Evolutionary conservation across 2,888 invertebrate species (phyloP).

Genomic region (Carterocephalus palaemon): DNA sequence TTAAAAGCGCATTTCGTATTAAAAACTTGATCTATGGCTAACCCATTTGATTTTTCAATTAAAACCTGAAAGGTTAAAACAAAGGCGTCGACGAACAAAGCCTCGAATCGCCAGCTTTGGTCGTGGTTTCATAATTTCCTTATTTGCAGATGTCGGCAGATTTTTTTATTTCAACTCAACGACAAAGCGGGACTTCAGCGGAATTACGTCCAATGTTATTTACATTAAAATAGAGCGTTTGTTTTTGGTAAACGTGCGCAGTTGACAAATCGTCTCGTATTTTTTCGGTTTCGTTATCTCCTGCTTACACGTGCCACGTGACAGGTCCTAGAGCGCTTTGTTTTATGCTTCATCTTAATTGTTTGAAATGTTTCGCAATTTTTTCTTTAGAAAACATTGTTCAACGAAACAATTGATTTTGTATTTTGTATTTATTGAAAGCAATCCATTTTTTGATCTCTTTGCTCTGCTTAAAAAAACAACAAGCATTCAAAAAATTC

Average conservation of each 20-base stretch:
- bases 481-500: neutral
- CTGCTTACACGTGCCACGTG: conserved; percentile 7
- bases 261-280: conserved; percentile 13
- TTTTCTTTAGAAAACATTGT: no score
- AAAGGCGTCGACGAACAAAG: conserved; percentile 63
- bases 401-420: no score
- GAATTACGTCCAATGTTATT: conserved; percentile 45
- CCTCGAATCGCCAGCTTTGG: conserved; percentile 54
- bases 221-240: conserved; percentile 47
- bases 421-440: no score
- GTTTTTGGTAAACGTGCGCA: conserved; percentile 18
- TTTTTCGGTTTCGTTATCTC: conserved; percentile 10
- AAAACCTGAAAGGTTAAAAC: conserved; percentile 58
- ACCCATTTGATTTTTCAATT: conserved; percentile 59
- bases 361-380: neutral
- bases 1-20: conserved; percentile 9
- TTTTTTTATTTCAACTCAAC: conserved; percentile 46
- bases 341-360: conserved; percentile 6
- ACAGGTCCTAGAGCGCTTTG: conserved; percentile 1
- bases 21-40: conserved; percentile 32
- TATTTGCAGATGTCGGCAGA: conserved; percentile 63
- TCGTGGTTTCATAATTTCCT: conserved; percentile 67
- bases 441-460: no score
- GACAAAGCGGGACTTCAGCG: conserved; percentile 41
- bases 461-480: no score